Base-by-base conservation (phyloP, 2,113 vertebrate genomes). In the Ochotona princeps region DNA sequence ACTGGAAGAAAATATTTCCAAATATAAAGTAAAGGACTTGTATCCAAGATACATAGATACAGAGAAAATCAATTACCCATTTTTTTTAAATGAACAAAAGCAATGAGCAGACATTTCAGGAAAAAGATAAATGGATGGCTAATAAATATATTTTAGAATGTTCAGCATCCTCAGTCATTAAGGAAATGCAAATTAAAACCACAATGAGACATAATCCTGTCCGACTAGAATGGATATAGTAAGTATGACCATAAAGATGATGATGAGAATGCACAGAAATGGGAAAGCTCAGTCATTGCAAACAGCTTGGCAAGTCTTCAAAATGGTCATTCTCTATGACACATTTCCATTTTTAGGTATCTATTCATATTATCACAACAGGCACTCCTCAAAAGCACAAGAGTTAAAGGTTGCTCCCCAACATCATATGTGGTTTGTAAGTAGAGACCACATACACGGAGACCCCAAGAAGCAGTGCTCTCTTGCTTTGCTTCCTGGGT, bases 1-100 rank as follows among this genome's bases (percentile, higher is more conserved):
- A 49, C 25, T 83, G 65, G 13, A 51, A 81, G 57, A 93, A 93
- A 70, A 69, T 83, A 60, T 69, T 83, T 83, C 23, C n/a, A 47
- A 89, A 32, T 81, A 88, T 63, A 10, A 14, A 20, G 82, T 78
- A 63, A 70, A 76, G 6, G 51, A 78, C 51, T 70, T 76, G 38
- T 63, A 78, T 38, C 65, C 51, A 83, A 38, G 69, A 70, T 60
- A 69, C 35, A 83, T 32, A 89, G 69, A 32, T 15, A 84, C 76
- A 35, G 49, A 78, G 78, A 61, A 23, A 13, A 30, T 38, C 60
- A 47, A 67, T 54, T 69, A 75, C 20, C 47, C 28, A 74, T 30
- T 74, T 65, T 65, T 82, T 60, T 49, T 26, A 78, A 89, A 78
- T 32, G 26, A 26, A 70, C 72, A 78, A 83, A 93, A 89, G 13